Percentiles rank a stretch among this genome's conserved stretches.
Conservation (phyloP, 2,113 vertebrate genomes). For the Gadus macrocephalus region DNA sequence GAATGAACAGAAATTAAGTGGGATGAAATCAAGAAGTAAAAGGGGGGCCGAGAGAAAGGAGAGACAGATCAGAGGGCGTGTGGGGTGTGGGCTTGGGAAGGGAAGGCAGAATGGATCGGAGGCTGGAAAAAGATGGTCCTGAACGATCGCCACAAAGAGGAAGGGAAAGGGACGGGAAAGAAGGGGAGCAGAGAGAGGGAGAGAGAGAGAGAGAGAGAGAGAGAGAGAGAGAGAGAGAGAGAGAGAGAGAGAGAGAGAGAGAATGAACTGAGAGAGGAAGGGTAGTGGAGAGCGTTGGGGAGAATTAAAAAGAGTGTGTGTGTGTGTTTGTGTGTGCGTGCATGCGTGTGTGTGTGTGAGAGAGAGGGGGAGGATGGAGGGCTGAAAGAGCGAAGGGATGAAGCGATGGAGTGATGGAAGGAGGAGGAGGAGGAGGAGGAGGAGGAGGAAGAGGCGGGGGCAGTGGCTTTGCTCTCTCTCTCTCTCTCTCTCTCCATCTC, state of each 20-base stretch:
- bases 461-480: constrained; percentile 39
- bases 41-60: background rate
- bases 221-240: background rate
- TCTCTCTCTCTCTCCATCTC: constrained; percentile 37
- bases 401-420: constrained; percentile 53
- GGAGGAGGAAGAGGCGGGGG: too few species aligned
- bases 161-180: background rate
- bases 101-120: too few species aligned
- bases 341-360: too few species aligned
- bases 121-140: too few species aligned
- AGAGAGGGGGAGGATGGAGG: constrained; percentile 23
- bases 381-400: constrained; percentile 34
- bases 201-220: too few species aligned
- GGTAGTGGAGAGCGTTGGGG: background rate
- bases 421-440: constrained; percentile 54
- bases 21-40: constrained; percentile 57
- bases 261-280: background rate
- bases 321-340: background rate
- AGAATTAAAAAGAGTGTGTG: too few species aligned
- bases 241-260: background rate
- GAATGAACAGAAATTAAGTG: constrained; percentile 69
- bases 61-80: too few species aligned
- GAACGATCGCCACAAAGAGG: too few species aligned
- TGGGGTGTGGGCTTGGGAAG: too few species aligned
- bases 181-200: constrained; percentile 25